Evolutionary conservation across 2,888 invertebrate species (phyloP).

Genomic region (Drosophila suboccidentalis): DNA sequence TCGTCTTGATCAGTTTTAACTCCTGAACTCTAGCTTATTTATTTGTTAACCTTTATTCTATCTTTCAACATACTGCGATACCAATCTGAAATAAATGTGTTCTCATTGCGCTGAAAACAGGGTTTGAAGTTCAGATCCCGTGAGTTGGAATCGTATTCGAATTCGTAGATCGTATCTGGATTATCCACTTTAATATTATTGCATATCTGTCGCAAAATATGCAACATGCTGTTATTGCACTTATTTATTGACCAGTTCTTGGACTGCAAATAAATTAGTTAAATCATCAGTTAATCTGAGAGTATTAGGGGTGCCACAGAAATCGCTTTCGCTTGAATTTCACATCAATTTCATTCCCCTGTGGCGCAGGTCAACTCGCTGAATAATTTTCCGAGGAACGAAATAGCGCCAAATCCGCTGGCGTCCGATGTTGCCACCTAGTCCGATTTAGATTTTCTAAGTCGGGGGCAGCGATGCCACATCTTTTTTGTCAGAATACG

Average conservation of each 20-base stretch:
- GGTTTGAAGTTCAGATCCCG: neutral
- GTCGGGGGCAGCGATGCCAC: too few species aligned
- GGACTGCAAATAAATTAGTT: neutral
- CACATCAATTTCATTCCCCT: too few species aligned
- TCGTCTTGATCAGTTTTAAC: too few species aligned
- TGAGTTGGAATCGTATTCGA: neutral
- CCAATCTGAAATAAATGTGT: conserved; percentile 16
- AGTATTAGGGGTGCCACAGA: too few species aligned
- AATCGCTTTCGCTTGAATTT: too few species aligned
- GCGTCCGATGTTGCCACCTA: too few species aligned
- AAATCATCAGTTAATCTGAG: neutral
- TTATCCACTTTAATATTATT: neutral
- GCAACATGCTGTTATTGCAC: neutral
- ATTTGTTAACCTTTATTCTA: neutral
- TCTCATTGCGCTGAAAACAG: neutral
- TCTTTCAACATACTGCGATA: conserved; percentile 9
- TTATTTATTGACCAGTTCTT: neutral
- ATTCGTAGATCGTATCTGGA: neutral
- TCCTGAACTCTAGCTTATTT: too few species aligned
- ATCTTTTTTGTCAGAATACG: too few species aligned
- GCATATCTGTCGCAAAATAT: neutral
- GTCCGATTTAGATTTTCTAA: too few species aligned
- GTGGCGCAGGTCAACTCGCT: too few species aligned
- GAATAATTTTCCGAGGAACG: too few species aligned
- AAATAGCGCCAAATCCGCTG: too few species aligned